phyloP scores from a whole-genome alignment of 1,140 invertebrate species.

The Solenopsis invicta region DNA sequence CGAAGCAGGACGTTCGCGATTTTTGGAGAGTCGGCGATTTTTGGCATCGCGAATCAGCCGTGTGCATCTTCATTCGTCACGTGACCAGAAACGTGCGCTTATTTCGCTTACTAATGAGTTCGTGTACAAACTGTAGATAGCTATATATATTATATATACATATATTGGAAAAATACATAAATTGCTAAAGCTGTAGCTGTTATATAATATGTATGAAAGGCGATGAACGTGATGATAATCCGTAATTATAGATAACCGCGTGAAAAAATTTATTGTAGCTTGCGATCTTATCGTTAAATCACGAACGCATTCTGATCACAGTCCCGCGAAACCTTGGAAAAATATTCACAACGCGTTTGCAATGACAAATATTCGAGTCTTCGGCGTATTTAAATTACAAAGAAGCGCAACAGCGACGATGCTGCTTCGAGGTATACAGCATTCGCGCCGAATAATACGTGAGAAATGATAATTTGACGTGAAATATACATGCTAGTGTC shows the following conservation, averaged over 20 bases:
- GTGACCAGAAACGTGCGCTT: not conserved
- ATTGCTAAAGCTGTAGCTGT: slow-evolving; percentile 10
- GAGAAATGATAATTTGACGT: slow-evolving; percentile 38
- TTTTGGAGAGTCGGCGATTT: slow-evolving; percentile 5
- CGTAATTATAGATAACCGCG: slow-evolving; percentile 3
- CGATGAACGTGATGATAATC: not conserved
- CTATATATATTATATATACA: too few relatives aligned
- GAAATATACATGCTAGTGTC: slow-evolving; percentile 11
- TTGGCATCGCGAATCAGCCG: slow-evolving; percentile 14
- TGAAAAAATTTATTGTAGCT: too few relatives aligned
- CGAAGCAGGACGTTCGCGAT: slow-evolving; percentile 56
- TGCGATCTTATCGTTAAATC: not conserved
- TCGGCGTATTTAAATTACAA: slow-evolving; percentile 22
- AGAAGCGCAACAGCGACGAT: slow-evolving; percentile 1
- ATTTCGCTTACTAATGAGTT: slow-evolving; percentile 19
- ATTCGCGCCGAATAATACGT: not conserved
- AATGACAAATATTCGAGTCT: slow-evolving; percentile 19
- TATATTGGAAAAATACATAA: not conserved
- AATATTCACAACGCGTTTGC: not conserved
- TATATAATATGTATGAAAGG: not conserved
- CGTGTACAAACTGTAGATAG: slow-evolving; percentile 21
- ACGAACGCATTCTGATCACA: not conserved
- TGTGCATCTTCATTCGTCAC: not conserved
- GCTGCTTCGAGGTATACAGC: slow-evolving; percentile 45
- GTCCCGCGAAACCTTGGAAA: not conserved